These are phyloP conservation scores for Leptinotarsa juncta DNA, from an alignment of 2,888 invertebrate species.

Conservation along the genomic window DNA sequence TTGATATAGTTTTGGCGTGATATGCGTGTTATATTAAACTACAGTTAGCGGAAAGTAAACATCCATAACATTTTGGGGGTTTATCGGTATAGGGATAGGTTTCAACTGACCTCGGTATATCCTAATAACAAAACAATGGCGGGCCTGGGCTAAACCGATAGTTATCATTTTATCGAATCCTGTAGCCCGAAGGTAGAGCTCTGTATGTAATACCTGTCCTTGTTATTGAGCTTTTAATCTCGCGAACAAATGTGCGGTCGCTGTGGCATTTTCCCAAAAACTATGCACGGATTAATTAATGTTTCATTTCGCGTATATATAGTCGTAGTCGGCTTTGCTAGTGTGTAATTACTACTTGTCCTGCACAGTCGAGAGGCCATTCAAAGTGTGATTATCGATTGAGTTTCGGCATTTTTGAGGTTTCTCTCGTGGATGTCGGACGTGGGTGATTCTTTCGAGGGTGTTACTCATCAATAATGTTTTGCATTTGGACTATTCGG, in stretches of 20 bases:
- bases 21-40: neutral
- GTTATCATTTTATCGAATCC: constrained; percentile 8
- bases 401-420: constrained; percentile 10
- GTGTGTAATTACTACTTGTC: constrained; percentile 9
- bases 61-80: neutral
- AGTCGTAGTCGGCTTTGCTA: constrained; percentile 9
- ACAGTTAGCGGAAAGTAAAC: neutral
- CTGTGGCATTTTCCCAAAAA: constrained; percentile 22
- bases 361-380: constrained; percentile 17
- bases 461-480: neutral
- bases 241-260: constrained; percentile 18
- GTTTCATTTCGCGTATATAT: constrained; percentile 14
- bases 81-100: neutral
- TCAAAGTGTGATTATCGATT: constrained; percentile 25
- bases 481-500: no score
- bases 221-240: constrained; percentile 21
- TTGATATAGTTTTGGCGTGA: neutral
- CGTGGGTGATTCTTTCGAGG: neutral
- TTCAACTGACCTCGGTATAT: neutral
- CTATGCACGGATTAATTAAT: constrained; percentile 26
- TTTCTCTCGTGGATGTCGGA: neutral
- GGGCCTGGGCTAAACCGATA: neutral
- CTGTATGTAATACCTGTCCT: constrained; percentile 1
- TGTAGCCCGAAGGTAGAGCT: constrained; percentile 5
- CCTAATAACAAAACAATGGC: neutral